phyloP scores from a whole-genome alignment of 2,888 invertebrate species.

The Yponomeuta plumbellus region DNA sequence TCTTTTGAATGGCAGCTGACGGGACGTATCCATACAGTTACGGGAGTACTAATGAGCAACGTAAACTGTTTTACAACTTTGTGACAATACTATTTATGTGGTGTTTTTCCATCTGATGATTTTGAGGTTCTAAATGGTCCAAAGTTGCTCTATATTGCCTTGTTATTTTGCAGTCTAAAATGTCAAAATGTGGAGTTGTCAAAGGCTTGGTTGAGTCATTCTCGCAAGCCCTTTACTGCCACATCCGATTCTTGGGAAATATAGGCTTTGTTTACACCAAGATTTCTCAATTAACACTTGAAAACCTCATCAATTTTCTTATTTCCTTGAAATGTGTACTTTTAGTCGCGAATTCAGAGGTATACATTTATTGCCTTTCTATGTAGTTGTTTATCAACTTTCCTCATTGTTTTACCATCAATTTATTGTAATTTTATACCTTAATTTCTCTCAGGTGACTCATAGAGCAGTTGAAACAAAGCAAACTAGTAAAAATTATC shows the following conservation, averaged over 20 bases:
- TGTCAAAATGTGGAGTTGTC: constrained; percentile 74
- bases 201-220: constrained; percentile 74
- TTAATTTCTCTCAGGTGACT: background rate
- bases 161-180: constrained; percentile 66
- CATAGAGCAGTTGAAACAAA: background rate
- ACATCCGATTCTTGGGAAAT: constrained; percentile 37
- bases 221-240: constrained; percentile 51
- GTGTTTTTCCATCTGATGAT: constrained; percentile 41
- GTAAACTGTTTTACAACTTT: constrained; percentile 48
- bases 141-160: constrained; percentile 44
- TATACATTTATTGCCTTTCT: background rate
- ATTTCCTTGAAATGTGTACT: background rate
- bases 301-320: background rate
- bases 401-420: background rate
- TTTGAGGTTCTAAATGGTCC: constrained; percentile 39
- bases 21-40: constrained; percentile 62
- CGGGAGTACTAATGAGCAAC: constrained; percentile 59
- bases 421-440: background rate
- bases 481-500: background rate
- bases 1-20: constrained; percentile 76
- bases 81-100: constrained; percentile 35
- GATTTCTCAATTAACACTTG: constrained; percentile 12
- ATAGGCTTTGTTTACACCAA: constrained; percentile 24
- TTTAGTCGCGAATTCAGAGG: background rate
- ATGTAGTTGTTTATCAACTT: background rate